These are phyloP conservation scores for Orycteropus afer DNA, from an alignment of 2,113 vertebrate genomes.

Conservation along the genomic window DNA sequence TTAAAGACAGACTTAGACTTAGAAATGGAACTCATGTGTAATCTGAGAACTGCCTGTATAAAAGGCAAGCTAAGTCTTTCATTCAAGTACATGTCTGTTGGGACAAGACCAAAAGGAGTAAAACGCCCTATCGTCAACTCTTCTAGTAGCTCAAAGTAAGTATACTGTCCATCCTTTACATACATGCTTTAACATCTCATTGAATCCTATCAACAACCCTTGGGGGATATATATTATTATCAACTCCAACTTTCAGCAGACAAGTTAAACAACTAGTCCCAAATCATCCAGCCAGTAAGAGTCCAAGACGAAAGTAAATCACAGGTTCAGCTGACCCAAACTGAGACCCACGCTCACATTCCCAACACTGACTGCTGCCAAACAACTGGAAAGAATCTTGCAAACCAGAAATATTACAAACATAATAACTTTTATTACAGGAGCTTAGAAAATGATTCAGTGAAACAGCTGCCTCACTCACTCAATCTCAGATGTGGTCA, in stretches of 20 bases:
- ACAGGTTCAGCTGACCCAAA: not conserved
- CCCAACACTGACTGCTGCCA: not conserved
- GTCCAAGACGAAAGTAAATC: not conserved
- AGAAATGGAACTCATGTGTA: too few species aligned
- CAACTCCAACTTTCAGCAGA: not conserved
- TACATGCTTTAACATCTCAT: not conserved
- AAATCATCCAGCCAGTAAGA: not conserved
- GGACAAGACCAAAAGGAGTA: not conserved
- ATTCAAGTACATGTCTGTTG: not conserved
- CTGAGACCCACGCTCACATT: not conserved
- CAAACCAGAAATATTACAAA: constrained; percentile 1
- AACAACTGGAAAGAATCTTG: not conserved
- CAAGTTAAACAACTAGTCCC: constrained; percentile 8
- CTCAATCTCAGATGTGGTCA: not conserved
- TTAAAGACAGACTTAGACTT: too few species aligned
- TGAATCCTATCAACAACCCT: not conserved
- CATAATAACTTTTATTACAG: not conserved
- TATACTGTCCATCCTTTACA: not conserved
- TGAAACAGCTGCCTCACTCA: constrained; percentile 33
- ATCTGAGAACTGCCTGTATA: too few species aligned
- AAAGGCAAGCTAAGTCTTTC: not conserved
- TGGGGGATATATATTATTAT: not conserved
- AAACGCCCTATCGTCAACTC: not conserved
- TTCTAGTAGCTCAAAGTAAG: not conserved
- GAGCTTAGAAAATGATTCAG: constrained; percentile 23